phyloP scores from a whole-genome alignment of 2,888 invertebrate genomes.

The Phymatocera aterrima region DNA sequence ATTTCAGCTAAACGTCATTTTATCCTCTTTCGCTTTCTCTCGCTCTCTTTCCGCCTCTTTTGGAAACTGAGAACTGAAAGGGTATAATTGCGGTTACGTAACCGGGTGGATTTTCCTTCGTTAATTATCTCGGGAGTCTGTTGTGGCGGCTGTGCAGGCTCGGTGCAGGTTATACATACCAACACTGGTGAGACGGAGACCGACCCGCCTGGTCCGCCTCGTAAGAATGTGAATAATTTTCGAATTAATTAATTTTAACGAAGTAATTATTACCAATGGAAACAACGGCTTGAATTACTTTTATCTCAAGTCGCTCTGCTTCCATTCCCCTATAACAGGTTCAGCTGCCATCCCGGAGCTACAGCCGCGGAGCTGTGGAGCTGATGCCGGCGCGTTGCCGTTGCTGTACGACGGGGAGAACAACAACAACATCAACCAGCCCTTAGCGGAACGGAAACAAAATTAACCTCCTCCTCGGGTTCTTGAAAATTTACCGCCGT shows the following conservation, averaged over 20 bases:
- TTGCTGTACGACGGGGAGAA: background rate
- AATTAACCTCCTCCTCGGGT: background rate
- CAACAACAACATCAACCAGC: background rate
- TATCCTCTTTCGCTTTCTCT: background rate
- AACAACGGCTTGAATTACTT: conserved; percentile 39
- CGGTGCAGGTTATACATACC: background rate
- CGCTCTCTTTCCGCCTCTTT: background rate
- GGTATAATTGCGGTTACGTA: conserved; percentile 26
- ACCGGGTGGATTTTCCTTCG: conserved; percentile 15
- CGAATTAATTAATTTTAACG: conserved; percentile 35
- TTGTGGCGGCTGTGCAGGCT: background rate
- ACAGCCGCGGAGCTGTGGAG: no score
- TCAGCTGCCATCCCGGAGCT: background rate
- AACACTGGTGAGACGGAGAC: no score
- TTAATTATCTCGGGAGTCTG: conserved; percentile 33
- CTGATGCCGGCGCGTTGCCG: no score
- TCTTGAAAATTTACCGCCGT: background rate
- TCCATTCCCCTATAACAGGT: background rate
- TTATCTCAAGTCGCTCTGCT: background rate
- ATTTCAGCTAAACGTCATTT: background rate
- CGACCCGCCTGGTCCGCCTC: background rate
- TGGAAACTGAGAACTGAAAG: background rate
- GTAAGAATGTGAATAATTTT: conserved; percentile 25
- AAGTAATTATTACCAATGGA: conserved; percentile 32
- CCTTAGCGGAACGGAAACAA: background rate